A percentile compares a stretch with the other conserved stretches of the same genome.
phyloP scores from a whole-genome alignment of 2,113 vertebrate species.

The Sialia sialis region DNA sequence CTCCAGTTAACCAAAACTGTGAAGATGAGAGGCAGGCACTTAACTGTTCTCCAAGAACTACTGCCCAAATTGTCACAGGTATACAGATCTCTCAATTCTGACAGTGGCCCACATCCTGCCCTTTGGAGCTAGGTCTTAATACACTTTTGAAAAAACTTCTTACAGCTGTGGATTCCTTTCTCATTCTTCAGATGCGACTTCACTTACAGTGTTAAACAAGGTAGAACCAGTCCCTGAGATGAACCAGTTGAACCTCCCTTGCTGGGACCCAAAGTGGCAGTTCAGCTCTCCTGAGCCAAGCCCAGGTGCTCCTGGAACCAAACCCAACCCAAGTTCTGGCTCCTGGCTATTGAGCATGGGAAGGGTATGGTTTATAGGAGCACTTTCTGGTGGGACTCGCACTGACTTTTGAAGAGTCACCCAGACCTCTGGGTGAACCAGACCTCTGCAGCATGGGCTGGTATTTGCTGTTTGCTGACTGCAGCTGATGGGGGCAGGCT shows the following conservation, averaged over 20 bases:
- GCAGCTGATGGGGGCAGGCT: background rate
- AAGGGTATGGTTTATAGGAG: background rate
- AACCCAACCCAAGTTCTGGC: background rate
- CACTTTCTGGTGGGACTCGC: background rate
- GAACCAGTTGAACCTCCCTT: background rate
- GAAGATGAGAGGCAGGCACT: background rate
- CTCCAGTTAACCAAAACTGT: background rate
- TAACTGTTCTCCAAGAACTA: background rate
- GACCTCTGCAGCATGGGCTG: background rate
- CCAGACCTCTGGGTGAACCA: background rate
- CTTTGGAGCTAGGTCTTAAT: background rate
- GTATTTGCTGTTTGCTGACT: background rate
- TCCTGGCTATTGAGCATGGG: background rate
- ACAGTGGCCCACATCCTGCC: background rate
- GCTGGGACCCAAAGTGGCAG: background rate
- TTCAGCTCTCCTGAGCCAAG: background rate
- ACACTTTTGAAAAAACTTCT: background rate
- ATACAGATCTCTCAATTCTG: background rate
- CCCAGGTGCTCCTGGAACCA: background rate
- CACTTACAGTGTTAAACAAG: background rate
- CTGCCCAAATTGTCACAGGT: background rate
- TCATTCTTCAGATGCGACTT: background rate
- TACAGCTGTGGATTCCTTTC: background rate
- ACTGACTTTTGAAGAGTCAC: background rate
- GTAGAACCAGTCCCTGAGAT: background rate